Evolutionary conservation across 2,888 invertebrate species (phyloP), one percentile per base, ranked within the genome.

Genomic region (Brachynemurus nebulosus): DNA sequence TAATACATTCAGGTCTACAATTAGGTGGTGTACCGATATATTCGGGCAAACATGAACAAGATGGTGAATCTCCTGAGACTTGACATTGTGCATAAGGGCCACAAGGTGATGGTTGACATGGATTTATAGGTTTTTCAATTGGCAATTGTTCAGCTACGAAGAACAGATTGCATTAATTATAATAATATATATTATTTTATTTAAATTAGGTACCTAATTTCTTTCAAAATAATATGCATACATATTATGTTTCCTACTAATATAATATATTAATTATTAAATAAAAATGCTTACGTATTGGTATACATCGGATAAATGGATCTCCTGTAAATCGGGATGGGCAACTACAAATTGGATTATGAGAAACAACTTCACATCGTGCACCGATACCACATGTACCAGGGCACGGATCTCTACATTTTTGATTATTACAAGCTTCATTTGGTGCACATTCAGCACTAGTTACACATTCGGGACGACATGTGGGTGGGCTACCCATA

Each of bases 1-100:
- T 72, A 16, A 80, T 69, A 60, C 85, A 86, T 64, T 88, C 86
- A 1, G 86, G 85, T 49, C 73, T 72, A 58, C 88, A 88, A 47
- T 73, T 72, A 11, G 79, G 80, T 36, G 89, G 83, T 12, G 71
- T 66, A 27, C 88, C 88, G 47, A 78, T 71, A 58, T 77, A 82
- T 49, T 76, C 76, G 30, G 76, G 70, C 48, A 78, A 67, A 58
- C 88, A 88, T n/a, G 77, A 72, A 55, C 84, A 84, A 12, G 76
- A 70, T 12, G 80, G 73, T 38, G 68, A 63, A 52, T 72, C 72
- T 48, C 77, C 76, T 27, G 69, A 63, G 23, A 72, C 71, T 50
- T 65, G 71, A 53, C 89, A 89, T 54, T 78, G 69, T 8, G 84
- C 72, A 52, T 74, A 72, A 6, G 69, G 69, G n/a, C 76, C 75